Conservation (phyloP, 2,888 invertebrate species). For the Cheilosia pagana region DNA sequence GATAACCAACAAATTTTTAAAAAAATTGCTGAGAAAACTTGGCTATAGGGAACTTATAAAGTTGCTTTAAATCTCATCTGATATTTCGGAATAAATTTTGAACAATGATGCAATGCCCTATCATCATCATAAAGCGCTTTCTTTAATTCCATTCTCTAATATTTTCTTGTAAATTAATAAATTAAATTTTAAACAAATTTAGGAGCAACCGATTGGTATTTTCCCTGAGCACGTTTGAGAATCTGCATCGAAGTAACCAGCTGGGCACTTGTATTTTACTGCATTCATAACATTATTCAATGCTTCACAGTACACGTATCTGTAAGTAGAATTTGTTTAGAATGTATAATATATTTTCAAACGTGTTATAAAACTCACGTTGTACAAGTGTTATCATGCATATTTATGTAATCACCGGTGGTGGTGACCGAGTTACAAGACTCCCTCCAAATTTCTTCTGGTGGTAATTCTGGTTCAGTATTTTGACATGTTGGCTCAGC, state of each 20-base stretch:
- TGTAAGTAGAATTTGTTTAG: not conserved
- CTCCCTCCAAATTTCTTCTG: not conserved
- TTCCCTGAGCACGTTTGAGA: not conserved
- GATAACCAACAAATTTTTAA: too few relatives aligned
- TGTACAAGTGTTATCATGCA: conserved; percentile 1
- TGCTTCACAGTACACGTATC: conserved; percentile 39
- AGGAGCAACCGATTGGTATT: too few relatives aligned
- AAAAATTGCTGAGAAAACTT: too few relatives aligned
- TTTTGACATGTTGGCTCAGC: conserved; percentile 40
- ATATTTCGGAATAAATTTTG: too few relatives aligned
- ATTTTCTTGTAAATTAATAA: too few relatives aligned
- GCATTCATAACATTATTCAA: not conserved
- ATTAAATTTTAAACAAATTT: too few relatives aligned
- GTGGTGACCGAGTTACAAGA: not conserved
- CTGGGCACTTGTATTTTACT: not conserved
- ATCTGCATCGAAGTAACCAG: not conserved
- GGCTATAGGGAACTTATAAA: too few relatives aligned
- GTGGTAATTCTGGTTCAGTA: not conserved
- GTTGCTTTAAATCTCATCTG: too few relatives aligned
- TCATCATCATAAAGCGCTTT: too few relatives aligned
- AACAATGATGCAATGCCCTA: too few relatives aligned
- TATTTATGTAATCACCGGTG: not conserved
- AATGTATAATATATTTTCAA: not conserved
- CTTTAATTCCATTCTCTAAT: too few relatives aligned
- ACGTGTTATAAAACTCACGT: conserved; percentile 12